These are phyloP conservation scores for Pseudorhombus dupliciocellatus DNA, from an alignment of 2,113 vertebrate genomes.

Conservation along the genomic window DNA sequence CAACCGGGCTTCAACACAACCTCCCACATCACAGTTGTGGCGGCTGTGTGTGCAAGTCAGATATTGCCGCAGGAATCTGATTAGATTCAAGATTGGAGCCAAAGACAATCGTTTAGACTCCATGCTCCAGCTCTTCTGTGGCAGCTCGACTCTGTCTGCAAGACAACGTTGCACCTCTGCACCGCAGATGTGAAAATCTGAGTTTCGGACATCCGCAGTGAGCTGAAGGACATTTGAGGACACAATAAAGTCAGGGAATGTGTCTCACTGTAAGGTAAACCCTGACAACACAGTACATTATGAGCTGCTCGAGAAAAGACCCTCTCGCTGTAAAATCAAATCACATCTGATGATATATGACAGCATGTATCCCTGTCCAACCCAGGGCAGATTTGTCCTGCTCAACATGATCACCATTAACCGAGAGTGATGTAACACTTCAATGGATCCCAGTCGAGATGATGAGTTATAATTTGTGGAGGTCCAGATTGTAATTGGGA, in stretches of 20 bases:
- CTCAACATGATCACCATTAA: slow-evolving; percentile 8
- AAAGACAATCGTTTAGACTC: slow-evolving; percentile 2
- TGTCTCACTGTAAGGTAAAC: not conserved
- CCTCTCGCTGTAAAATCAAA: not conserved
- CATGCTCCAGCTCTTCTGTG: not conserved
- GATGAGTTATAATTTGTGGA: slow-evolving; percentile 21
- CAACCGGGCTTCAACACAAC: not conserved
- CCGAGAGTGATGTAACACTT: slow-evolving; percentile 35
- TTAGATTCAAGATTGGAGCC: slow-evolving; percentile 6
- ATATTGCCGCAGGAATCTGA: slow-evolving; percentile 10
- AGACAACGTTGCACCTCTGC: not conserved
- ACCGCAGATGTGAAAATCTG: not conserved
- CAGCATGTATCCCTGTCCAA: not conserved
- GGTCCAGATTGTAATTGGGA: slow-evolving; percentile 29
- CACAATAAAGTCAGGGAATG: not conserved
- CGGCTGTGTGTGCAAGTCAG: not conserved
- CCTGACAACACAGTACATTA: not conserved
- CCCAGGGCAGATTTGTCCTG: not conserved
- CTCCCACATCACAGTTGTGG: not conserved
- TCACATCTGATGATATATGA: not conserved
- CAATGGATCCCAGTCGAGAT: slow-evolving; percentile 21
- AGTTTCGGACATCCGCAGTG: not conserved
- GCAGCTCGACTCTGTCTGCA: not conserved
- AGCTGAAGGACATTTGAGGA: not conserved
- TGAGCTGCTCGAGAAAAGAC: too few species aligned